Evolutionary conservation across 2,888 invertebrate genomes (phyloP).

Genomic region (Geophilus truncorum): DNA sequence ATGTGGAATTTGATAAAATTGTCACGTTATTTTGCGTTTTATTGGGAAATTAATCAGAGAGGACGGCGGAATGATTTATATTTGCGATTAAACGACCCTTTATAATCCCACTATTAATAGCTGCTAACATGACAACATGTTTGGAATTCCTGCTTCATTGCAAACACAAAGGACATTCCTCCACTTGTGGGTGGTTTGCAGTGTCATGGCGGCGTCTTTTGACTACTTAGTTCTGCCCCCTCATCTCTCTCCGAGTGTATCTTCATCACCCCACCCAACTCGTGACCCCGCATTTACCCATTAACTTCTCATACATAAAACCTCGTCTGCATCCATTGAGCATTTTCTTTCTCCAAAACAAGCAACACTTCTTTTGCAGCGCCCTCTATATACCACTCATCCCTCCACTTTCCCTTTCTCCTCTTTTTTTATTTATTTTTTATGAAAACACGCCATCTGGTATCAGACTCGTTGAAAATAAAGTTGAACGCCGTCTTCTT

Average conservation of each 20-base stretch:
- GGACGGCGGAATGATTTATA: background rate
- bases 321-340: background rate
- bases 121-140: background rate
- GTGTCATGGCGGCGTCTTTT: background rate
- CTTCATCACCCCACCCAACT: slow-evolving; percentile 5
- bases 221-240: background rate
- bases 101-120: background rate
- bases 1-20: no score
- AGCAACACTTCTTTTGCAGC: background rate
- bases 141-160: background rate
- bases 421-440: background rate
- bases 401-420: no score
- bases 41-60: no score
- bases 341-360: background rate
- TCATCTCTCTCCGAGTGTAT: slow-evolving; percentile 2
- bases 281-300: slow-evolving; percentile 15
- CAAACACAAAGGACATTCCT: slow-evolving; percentile 17
- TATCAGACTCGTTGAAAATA: background rate
- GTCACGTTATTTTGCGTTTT: no score
- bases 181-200: slow-evolving; percentile 12
- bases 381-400: no score
- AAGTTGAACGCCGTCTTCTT: slow-evolving; percentile 17
- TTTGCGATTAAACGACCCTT: background rate
- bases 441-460: slow-evolving; percentile 6
- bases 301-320: slow-evolving; percentile 27